Percentiles rank a stretch among this genome's conserved stretches.
Conservation (phyloP, 2,797 vertebrate species). For the Dendrocincla fuliginosa region DNA sequence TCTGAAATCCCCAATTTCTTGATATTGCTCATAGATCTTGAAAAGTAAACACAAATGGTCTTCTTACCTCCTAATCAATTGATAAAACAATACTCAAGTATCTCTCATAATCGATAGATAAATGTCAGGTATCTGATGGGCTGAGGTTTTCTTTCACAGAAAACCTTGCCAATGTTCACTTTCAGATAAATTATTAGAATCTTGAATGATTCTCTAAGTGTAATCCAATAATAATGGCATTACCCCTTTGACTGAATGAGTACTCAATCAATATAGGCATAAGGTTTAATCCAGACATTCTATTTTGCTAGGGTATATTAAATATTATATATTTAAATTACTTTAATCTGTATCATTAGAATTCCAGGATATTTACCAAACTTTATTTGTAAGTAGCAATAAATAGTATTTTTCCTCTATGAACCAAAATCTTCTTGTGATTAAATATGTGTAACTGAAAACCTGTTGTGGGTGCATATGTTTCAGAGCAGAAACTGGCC, state of each 20-base stretch:
- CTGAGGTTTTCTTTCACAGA: background rate
- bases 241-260: background rate
- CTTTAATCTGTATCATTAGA: background rate
- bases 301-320: background rate
- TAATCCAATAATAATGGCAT: background rate
- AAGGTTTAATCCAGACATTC: background rate
- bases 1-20: background rate
- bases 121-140: background rate
- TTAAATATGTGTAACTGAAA: background rate
- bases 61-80: background rate
- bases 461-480: background rate
- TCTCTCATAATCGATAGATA: background rate
- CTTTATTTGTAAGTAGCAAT: background rate
- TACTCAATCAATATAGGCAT: background rate
- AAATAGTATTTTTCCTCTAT: background rate
- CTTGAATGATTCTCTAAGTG: background rate
- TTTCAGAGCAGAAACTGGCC: constrained; percentile 19
- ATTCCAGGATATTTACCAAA: background rate
- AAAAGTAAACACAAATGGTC: background rate
- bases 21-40: background rate
- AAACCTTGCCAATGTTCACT: background rate
- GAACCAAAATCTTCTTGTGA: background rate
- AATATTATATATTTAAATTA: background rate
- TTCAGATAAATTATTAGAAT: background rate
- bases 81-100: background rate